phyloP scores from a whole-genome alignment of 2,797 vertebrate species.

The Novumbra hubbsi region DNA sequence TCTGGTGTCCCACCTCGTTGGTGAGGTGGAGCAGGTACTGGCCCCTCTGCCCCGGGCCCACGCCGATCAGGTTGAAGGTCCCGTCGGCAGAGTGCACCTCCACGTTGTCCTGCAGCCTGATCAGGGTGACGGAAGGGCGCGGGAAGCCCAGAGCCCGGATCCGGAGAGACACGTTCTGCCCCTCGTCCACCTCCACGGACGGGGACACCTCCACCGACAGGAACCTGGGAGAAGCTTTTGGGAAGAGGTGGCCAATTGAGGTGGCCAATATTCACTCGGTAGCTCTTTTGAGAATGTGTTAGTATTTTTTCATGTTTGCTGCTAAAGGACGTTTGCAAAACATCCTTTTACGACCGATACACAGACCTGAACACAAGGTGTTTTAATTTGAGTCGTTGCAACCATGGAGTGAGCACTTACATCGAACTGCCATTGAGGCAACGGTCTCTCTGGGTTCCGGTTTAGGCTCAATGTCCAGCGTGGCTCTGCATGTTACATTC shows the following conservation, averaged over 20 bases:
- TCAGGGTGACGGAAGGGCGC: neutral
- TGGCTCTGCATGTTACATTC: slow-evolving; percentile 31
- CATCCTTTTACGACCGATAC: neutral
- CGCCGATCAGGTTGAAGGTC: slow-evolving; percentile 38
- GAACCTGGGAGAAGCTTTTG: neutral
- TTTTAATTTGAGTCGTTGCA: neutral
- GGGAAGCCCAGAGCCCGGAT: neutral
- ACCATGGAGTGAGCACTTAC: too few relatives aligned
- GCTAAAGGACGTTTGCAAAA: neutral
- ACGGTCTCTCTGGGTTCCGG: neutral
- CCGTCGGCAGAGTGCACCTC: slow-evolving; percentile 27
- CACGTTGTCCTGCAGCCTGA: neutral
- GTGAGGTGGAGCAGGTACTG: slow-evolving; percentile 40
- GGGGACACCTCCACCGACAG: neutral
- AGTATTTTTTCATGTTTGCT: neutral
- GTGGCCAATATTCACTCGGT: neutral
- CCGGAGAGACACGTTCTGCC: neutral
- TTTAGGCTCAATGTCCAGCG: neutral
- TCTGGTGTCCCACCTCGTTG: slow-evolving; percentile 38
- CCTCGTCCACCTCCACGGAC: neutral
- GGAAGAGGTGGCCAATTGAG: neutral
- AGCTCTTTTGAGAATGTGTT: too few relatives aligned
- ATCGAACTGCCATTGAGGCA: neutral
- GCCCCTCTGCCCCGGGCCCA: slow-evolving; percentile 39
- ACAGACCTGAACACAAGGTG: neutral